Evolutionary conservation across 2,113 vertebrate genomes (phyloP).

Genomic region (Coptodon bakossiorum): DNA sequence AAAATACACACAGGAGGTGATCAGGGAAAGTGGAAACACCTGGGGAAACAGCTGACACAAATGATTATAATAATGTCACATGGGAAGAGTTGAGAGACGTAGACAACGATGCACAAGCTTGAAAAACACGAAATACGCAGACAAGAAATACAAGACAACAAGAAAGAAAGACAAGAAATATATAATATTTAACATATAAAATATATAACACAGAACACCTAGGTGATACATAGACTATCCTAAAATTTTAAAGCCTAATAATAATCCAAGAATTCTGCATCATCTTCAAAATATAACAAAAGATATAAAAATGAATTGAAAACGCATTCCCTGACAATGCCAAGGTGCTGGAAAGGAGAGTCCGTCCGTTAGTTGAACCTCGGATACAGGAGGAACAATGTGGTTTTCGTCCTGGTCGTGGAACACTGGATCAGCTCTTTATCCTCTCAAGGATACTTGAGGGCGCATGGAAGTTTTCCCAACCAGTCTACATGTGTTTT

Average conservation of each 20-base stretch:
- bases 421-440: neutral
- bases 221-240: neutral
- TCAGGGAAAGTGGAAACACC: neutral
- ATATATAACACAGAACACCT: neutral
- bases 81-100: neutral
- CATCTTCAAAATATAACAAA: neutral
- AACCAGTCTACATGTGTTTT: neutral
- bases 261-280: neutral
- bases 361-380: fast-evolving
- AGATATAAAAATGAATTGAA: neutral
- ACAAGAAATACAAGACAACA: neutral
- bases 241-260: neutral
- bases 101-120: neutral
- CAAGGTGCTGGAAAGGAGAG: neutral
- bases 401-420: neutral
- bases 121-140: neutral
- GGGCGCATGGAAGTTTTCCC: neutral
- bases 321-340: neutral
- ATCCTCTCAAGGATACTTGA: neutral
- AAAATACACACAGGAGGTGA: neutral
- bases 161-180: neutral
- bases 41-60: neutral
- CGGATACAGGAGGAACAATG: neutral
- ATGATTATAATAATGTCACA: neutral
- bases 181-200: too few relatives aligned